A percentile compares a stretch with the other conserved stretches of the same genome.
Conservation (phyloP, 2,797 vertebrate genomes). For the Crax fasciolata region DNA sequence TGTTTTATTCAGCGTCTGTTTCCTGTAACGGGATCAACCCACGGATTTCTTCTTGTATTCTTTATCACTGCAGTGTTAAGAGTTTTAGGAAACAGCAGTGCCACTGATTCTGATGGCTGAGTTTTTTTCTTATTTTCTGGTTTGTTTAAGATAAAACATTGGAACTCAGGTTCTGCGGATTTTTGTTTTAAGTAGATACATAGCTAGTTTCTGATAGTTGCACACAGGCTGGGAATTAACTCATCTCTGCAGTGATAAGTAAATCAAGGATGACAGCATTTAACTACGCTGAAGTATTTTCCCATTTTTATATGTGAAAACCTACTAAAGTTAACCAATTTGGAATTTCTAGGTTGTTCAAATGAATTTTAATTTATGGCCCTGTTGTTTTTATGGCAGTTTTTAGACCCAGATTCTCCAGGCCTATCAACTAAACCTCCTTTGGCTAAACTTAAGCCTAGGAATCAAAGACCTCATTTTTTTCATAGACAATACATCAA, state of each 20-base stretch:
- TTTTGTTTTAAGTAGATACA: not conserved
- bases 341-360: not conserved
- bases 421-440: not conserved
- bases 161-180: not conserved
- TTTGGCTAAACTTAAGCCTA: not conserved
- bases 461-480: not conserved
- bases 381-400: not conserved
- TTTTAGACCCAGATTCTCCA: not conserved
- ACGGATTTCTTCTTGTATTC: not conserved
- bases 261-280: not conserved
- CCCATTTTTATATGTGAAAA: not conserved
- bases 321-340: not conserved
- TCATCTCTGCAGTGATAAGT: not conserved
- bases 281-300: not conserved
- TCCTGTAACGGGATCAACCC: not conserved
- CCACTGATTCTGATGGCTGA: not conserved
- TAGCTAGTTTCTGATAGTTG: not conserved
- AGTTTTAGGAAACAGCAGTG: not conserved
- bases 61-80: not conserved
- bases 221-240: not conserved
- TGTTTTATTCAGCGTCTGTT: constrained; percentile 22
- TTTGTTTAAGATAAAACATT: not conserved
- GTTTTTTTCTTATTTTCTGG: not conserved
- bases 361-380: not conserved
- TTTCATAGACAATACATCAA: not conserved